These are phyloP conservation scores for Silurus meridionalis DNA, from an alignment of 2,113 vertebrate species.

Conservation along the genomic window DNA sequence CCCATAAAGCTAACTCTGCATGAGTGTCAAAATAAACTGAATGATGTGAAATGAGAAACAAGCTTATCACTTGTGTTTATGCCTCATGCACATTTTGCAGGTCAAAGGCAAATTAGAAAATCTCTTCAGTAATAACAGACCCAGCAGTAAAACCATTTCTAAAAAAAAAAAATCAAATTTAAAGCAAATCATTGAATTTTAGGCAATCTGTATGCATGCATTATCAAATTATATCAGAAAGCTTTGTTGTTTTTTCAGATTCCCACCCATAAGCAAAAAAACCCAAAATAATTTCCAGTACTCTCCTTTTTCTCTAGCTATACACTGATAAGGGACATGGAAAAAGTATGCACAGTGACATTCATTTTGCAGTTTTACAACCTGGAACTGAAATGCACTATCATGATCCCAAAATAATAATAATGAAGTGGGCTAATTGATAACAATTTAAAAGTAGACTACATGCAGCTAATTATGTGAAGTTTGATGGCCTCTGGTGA, in stretches of 20 bases:
- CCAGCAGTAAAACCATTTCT: background rate
- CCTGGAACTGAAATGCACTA: background rate
- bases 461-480: too few species aligned
- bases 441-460: background rate
- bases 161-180: background rate
- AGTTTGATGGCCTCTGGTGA: too few species aligned
- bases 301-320: background rate
- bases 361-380: background rate
- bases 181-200: background rate
- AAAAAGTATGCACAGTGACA: background rate
- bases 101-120: conserved; percentile 10
- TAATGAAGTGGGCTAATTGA: background rate
- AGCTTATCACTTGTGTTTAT: conserved; percentile 10
- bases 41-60: conserved; percentile 33
- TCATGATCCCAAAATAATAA: background rate
- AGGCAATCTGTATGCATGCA: background rate
- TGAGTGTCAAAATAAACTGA: conserved; percentile 57
- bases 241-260: background rate
- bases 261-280: background rate
- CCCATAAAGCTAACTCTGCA: conserved; percentile 36
- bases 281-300: background rate
- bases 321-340: background rate
- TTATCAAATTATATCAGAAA: background rate
- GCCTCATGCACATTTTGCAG: conserved; percentile 13
- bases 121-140: conserved; percentile 19